Base-by-base conservation (phyloP, 2,797 vertebrate genomes). In the Crocodylus rhombifer region DNA sequence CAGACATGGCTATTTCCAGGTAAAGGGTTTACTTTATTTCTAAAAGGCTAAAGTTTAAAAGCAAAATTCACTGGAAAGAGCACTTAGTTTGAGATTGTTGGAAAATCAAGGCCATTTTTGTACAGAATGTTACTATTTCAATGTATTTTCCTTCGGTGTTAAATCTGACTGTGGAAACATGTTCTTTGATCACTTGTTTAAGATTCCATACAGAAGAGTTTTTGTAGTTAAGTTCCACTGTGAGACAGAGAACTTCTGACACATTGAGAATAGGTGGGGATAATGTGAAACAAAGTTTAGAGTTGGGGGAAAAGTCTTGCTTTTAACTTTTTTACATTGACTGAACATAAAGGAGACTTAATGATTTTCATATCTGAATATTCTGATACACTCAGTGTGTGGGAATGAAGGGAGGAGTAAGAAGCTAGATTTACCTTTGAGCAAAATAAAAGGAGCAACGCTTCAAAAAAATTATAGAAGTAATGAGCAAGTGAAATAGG, bases 361-460 rank as follows among this genome's bases (percentile, higher is more conserved):
- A 17, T 78, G 0, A 69, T 64, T 87, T 94, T 85, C 26, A 55
- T 75, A 89, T 93, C 83, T 76, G 80, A 93, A 93, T 90, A 90
- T 82, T 79, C 36, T 82, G 56, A 69, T 82, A 83, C 25, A 64
- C 67, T 33, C 23, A 83, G 78, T 91, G 91, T 80, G 42, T 87
- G 82, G 51, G 77, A 86, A 94, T 75, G 83, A 91, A 82, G 92
- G 82, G 61, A 87, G 67, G n/a, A 92, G 58, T 2, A 0, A 90
- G 77, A 91, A 96, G 95, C 95, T 79, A 75, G 90, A 95, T 82
- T 51, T 84, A 12, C 42, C 51, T 89, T 96, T 95, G 89, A 96
- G 84, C 73, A 74, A 96, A 93, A 96, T 96, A 91, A 95, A 91
- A 96, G 85, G 90, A 77, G 76, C 65, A 96, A 67, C 10, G 33